Base-by-base conservation (phyloP, 2,113 vertebrate genomes). In the Ardeotis arabs region DNA sequence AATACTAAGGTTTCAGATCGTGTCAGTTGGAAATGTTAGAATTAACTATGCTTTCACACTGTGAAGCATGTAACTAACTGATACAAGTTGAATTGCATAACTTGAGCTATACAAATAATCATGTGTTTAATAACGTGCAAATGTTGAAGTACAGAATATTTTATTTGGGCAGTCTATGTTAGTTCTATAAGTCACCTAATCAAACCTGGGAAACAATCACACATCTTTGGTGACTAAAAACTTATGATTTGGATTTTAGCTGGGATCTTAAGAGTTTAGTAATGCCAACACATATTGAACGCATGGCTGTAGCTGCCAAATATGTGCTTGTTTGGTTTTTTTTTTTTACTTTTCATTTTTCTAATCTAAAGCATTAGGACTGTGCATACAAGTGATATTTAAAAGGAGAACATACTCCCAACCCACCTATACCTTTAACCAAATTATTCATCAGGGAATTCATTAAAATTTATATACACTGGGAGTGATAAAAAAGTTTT, bases 371-470 rank as follows among this genome's bases (percentile, higher is more conserved):
- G 21, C 74, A 70, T 82, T 91, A 78, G 22, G 45, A 73, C 28
- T 52, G 56, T 70, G 29, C 35, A 69, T 79, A 79, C 9, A 50
- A 33, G n/a, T 78, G 66, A 41, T 87, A 62, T 76, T 92, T 89
- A 73, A 84, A 79, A n/a, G 74, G n/a, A 91, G 37, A 79, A 90
- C n/a, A 41, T 64, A 90, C 76, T 85, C 55, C 89, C 77, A 91
- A 52, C n/a, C 31, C 60, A 56, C 31, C 14, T 89, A 37, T 91
- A 29, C 41, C 53, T 89, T 90, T 92, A 91, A 87, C 50, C 17
- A 55, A 31, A 47, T 80, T 95, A 95, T 95, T 91, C 70, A 80
- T 66, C 23, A 50, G 80, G 64, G 69, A 91, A 94, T 89, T 95
- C 39, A 91, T 95, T 95, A 87, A 49, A 82, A 33, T 89, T 95